phyloP scores from a whole-genome alignment of 2,797 vertebrate genomes.

The Rhinogobio ventralis region DNA sequence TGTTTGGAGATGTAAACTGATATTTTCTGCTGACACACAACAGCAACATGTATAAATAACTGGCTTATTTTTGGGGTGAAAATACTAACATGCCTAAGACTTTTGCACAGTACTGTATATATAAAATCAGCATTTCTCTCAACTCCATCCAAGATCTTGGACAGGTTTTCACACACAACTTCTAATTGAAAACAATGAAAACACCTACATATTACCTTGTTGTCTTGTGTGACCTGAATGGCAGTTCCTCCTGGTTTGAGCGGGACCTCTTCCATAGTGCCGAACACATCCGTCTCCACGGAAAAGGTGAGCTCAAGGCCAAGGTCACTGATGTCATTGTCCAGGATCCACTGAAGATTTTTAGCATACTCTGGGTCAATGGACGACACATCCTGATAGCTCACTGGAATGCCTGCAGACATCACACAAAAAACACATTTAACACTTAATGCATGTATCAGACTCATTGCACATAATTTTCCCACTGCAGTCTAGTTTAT shows the following conservation, averaged over 20 bases:
- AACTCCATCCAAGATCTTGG: no score
- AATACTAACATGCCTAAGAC: no score
- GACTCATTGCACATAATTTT: no score
- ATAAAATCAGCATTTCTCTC: not conserved
- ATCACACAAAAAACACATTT: conserved; percentile 10
- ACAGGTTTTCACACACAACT: not conserved
- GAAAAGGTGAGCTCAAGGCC: conserved; percentile 97
- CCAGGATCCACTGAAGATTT: conserved; percentile 99
- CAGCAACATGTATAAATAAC: no score
- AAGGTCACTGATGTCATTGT: conserved; percentile 98
- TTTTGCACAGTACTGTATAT: no score
- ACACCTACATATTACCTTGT: conserved; percentile 85
- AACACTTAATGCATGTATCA: not conserved
- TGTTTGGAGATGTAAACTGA: no score
- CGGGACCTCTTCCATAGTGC: conserved; percentile 97
- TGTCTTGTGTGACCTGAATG: conserved; percentile 95
- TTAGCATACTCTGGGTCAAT: conserved; percentile 99
- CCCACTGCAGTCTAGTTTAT: not conserved
- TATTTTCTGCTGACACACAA: no score
- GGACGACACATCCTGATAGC: conserved; percentile 98
- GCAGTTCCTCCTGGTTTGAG: conserved; percentile 92
- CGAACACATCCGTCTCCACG: conserved; percentile 97
- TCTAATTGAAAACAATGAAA: not conserved
- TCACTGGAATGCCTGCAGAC: conserved; percentile 93
- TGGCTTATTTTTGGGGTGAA: no score